Conservation (phyloP, 1,140 invertebrate species). For the Rhyacophila brunnea region DNA sequence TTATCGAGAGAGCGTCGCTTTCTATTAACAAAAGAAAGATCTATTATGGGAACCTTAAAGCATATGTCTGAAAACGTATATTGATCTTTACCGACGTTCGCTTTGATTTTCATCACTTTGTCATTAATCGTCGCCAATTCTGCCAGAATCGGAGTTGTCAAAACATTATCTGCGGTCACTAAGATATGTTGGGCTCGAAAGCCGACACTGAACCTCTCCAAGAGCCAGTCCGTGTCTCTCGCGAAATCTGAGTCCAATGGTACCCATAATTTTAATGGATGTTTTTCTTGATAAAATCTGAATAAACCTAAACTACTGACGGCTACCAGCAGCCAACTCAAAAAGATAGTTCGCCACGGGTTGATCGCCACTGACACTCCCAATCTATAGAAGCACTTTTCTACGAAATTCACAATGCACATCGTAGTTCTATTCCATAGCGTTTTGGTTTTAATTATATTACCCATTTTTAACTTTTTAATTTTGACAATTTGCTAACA, state of each 20-base stretch:
- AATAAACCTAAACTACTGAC: constrained; percentile 57
- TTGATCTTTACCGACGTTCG: constrained; percentile 40
- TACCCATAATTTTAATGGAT: constrained; percentile 72
- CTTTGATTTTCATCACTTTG: constrained; percentile 41
- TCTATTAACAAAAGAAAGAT: background rate
- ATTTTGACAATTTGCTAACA: no score
- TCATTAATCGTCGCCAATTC: constrained; percentile 42
- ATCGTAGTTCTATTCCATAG: constrained; percentile 46
- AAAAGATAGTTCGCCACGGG: constrained; percentile 55
- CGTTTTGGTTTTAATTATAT: no score
- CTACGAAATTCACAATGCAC: constrained; percentile 45
- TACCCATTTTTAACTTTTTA: no score
- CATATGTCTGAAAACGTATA: constrained; percentile 63
- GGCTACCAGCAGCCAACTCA: constrained; percentile 54
- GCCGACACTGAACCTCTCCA: constrained; percentile 64
- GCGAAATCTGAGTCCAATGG: constrained; percentile 66
- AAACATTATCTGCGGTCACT: constrained; percentile 65
- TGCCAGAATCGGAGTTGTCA: constrained; percentile 56
- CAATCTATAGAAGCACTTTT: constrained; percentile 51
- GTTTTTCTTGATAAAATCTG: constrained; percentile 59
- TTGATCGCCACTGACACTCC: constrained; percentile 51
- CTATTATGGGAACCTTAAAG: constrained; percentile 57
- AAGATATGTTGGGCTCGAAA: constrained; percentile 62
- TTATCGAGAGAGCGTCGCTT: background rate
- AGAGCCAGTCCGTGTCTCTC: constrained; percentile 69